Evolutionary conservation across 2,113 vertebrate species (phyloP), one percentile per base, ranked within the genome.

Genomic region (Regulus satrapa): DNA sequence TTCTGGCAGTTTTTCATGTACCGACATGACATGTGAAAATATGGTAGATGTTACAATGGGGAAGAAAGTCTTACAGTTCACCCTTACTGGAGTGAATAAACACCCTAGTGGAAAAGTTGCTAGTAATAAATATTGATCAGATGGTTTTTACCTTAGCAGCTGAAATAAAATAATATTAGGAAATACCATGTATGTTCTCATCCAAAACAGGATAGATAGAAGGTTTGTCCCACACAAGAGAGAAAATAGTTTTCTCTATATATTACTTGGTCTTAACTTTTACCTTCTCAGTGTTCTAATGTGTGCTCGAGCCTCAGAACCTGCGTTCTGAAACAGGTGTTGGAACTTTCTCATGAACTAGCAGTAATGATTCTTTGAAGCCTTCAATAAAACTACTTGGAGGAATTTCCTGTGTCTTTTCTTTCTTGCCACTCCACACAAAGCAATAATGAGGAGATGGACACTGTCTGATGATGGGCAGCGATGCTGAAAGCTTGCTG

Each of bases 361-460:
- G 46, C 4, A 85, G 76, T 66, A 36, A 59, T 20, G 97, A 2
- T 0, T 97, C 96, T 58, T 97, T 96, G 85, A 98, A 97, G 55
- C 93, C 89, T 90, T 94, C 56, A 45, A 21, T 96, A 46, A 97
- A 94, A 96, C 73, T 48, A 46, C 83, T 79, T 93, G 90, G 18
- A 97, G 73, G 17, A 85, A 89, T 84, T 98, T 95, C 59, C 89
- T 92, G 73, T 92, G 84, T 26, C 88, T 88, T 54, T 85, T 95
- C 25, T 80, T 91, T 92, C 81, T 93, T 97, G 16, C 82, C 2
- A 2, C 96, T 96, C 28, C 94, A 96, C 74, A 96, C 80, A 18
- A 98, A 96, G 83, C 95, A 97, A 51, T 95, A 95, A 97, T 95
- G 71, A 96, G 89, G 38, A 97, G 95, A 62, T 96, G 94, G 61